Base-by-base conservation (phyloP, 1,140 invertebrate genomes). In the Drosophila obscura region DNA sequence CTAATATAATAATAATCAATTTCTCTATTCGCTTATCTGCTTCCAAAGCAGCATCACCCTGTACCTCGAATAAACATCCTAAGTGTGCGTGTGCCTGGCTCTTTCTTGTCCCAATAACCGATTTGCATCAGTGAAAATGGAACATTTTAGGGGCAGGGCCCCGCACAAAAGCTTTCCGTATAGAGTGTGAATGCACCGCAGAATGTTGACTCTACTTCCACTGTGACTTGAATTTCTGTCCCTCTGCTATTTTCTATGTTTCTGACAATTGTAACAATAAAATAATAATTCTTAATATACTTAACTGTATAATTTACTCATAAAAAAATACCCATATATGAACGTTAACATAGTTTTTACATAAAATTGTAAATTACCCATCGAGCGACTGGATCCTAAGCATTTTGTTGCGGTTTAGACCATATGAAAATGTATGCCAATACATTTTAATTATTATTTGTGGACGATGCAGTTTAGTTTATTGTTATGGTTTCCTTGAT, bases 121-220 rank as follows among this genome's bases (percentile, higher is more conserved):
- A 87, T 87, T 87, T 82, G 82, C 82, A 78, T 85, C 74, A 79
- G 56, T 64, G 78, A 82, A 85, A 85, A 85, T 85, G 82, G 82
- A 87, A 74, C 82, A 80, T 78, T 85, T 85, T 82, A 87, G 74
- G 67, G 78, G 56, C 65, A 72, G 52, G 56, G 66, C 43, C 58
- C n/a, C 45, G 46, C 24, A 46, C 61, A 59, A 46, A 63, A 31
- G 49, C 31, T 50, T 11, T 66, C 50, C 26, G 60, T 59, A 50
- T 46, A 45, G 51, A 69, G 61, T 65, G 78, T 82, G 78, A 87
- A 87, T 88, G 76, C 75, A 73, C 83, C 72, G 77, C 71, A 87
- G 82, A 75, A 82, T 87, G 82, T 87, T 87, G 82, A 87, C 82
- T 80, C 56, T 16, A 26, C 22, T 9, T 19, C 28, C 22, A 22